Conservation (phyloP, 2,888 invertebrate genomes). For the Apeira syringaria region DNA sequence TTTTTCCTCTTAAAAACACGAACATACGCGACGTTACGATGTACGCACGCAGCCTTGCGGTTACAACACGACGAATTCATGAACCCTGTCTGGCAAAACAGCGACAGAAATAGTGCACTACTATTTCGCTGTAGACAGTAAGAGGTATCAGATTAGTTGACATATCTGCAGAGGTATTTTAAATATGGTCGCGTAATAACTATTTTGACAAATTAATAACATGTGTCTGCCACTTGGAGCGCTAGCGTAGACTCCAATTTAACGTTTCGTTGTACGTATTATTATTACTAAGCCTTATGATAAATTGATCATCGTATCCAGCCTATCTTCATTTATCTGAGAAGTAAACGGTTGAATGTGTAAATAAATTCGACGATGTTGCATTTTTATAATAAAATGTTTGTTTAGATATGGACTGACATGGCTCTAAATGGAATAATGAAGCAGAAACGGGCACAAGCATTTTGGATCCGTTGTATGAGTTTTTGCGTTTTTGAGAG, state of each 20-base stretch:
- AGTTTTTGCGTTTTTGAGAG: no score
- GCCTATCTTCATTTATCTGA: no score
- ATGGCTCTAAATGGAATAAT: no score
- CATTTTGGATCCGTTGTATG: no score
- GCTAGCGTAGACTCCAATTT: constrained; percentile 44
- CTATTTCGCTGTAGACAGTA: constrained; percentile 35
- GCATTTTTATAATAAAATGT: no score
- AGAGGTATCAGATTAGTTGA: constrained; percentile 47
- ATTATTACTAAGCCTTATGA: no score
- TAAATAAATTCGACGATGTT: no score
- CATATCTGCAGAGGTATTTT: constrained; percentile 32
- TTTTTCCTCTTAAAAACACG: constrained; percentile 57
- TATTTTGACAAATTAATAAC: constrained; percentile 80
- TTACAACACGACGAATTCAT: constrained; percentile 40
- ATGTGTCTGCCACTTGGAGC: constrained; percentile 73
- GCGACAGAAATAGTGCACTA: constrained; percentile 25
- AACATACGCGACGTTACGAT: constrained; percentile 65
- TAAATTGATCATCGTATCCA: no score
- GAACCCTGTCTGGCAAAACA: constrained; percentile 45
- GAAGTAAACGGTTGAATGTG: no score
- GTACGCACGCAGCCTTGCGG: constrained; percentile 75
- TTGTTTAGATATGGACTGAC: no score
- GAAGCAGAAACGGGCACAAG: no score
- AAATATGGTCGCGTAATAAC: constrained; percentile 55
- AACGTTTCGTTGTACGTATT: no score